Evolutionary conservation across 2,797 vertebrate species (phyloP).

Genomic region (Harpagifer antarcticus): DNA sequence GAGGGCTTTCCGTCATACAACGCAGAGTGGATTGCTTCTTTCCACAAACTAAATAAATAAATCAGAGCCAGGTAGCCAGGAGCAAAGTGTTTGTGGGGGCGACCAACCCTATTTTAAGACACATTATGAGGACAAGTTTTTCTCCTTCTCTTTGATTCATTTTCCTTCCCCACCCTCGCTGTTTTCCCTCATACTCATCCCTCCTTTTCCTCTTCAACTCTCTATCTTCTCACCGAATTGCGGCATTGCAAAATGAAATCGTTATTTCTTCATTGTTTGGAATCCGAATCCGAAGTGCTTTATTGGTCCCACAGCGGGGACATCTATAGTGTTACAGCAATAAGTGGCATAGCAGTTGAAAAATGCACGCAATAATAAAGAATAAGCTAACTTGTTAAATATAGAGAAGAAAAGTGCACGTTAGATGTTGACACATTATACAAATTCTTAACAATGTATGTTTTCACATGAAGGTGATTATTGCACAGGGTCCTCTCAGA

Average conservation of each 20-base stretch:
- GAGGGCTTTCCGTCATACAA: conserved; percentile 62
- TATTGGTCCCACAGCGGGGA: too few relatives aligned
- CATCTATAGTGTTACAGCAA: too few relatives aligned
- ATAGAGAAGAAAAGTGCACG: too few relatives aligned
- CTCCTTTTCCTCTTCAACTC: conserved; percentile 7
- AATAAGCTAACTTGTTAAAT: too few relatives aligned
- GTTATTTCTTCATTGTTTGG: conserved; percentile 23
- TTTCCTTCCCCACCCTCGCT: conserved; percentile 21
- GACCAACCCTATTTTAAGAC: conserved; percentile 65
- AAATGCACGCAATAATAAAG: too few relatives aligned
- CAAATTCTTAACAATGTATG: too few relatives aligned
- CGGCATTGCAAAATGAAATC: not conserved
- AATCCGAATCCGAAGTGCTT: too few relatives aligned
- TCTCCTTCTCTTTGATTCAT: conserved; percentile 45
- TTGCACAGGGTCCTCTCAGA: not conserved
- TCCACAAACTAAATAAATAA: conserved; percentile 78
- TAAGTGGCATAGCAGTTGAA: too few relatives aligned
- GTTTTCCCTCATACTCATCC: conserved; percentile 2
- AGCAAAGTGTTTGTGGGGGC: conserved; percentile 64
- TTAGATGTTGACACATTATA: too few relatives aligned
- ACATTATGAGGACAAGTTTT: conserved; percentile 48
- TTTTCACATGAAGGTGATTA: too few relatives aligned
- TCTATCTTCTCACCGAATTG: conserved; percentile 14
- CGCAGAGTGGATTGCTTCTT: conserved; percentile 60
- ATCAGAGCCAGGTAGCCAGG: conserved; percentile 66